Evolutionary conservation across 1,140 invertebrate genomes (phyloP), one percentile per base, ranked within the genome.

Genomic region (Luehdorfia chinensis): DNA sequence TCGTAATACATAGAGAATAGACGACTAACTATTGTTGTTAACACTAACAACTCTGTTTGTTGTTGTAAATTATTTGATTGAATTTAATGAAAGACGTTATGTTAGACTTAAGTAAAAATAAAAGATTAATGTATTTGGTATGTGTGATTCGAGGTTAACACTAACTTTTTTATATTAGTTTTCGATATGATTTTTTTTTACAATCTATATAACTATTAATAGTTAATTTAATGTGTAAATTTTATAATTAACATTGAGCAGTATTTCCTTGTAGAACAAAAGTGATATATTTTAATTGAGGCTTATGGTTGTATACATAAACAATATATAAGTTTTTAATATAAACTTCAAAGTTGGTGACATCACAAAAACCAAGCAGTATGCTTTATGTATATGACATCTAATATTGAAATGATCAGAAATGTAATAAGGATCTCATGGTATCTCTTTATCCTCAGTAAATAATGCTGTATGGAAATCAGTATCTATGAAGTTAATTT

Each of bases 51-150:
- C 67, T 57, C 37, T 63, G 62, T 30, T 66, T 72, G 70, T 77
- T 76, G 72, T 76, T 80, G 75, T 79, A 75, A 83, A 80, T 75
- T 77, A 75, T 74, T 83, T 73, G 52, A 78, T 71, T 71, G 68
- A 77, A 75, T 79, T 78, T 77, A 73, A 75, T 69, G 51, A 58
- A 64, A 50, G 55, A 66, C 58, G 64, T 80, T 80, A 72, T 67
- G 63, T 65, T 63, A 74, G 63, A 74, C 48, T 66, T 74, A 57
- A 63, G 64, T 33, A 41, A 68, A 72, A 66, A 53, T 68, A 67
- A 52, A 59, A 44, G 34, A 15, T 46, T 54, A 44, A 41, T 66
- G 55, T 68, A 66, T 51, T 66, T 64, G 50, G 53, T 66, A 69
- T 61, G 59, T 72, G 64, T 68, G 71, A 66, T 76, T 71, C 66